Conservation (phyloP, 2,888 invertebrate species). For the Parascotia fuliginaria region DNA sequence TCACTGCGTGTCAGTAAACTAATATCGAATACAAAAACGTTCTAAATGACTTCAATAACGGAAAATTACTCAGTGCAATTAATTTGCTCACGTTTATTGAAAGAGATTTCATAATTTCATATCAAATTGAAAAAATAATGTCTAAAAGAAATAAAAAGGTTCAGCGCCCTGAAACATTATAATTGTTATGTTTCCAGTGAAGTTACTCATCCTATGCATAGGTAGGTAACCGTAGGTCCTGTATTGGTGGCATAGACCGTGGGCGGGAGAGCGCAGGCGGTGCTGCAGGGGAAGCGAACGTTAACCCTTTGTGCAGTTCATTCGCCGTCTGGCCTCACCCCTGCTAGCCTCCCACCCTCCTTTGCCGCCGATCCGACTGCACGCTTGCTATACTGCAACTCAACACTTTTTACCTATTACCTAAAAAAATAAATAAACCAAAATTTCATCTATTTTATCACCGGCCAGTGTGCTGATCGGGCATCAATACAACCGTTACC, state of each 20-base stretch:
- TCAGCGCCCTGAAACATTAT: slow-evolving; percentile 1
- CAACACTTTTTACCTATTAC: slow-evolving; percentile 56
- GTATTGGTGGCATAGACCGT: slow-evolving; percentile 56
- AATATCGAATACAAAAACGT: too few species aligned
- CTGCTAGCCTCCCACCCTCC: slow-evolving; percentile 65
- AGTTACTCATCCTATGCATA: slow-evolving; percentile 40
- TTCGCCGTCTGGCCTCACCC: slow-evolving; percentile 87
- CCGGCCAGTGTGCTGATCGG: too few species aligned
- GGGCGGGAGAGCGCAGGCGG: slow-evolving; percentile 75
- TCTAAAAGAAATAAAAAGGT: not conserved
- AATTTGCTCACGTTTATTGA: too few species aligned
- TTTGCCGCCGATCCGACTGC: slow-evolving; percentile 69
- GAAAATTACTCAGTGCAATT: too few species aligned
- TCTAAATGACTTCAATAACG: too few species aligned
- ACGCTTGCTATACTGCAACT: slow-evolving; percentile 72
- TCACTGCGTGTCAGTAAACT: too few species aligned
- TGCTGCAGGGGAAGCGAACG: slow-evolving; percentile 85
- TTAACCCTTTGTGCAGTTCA: slow-evolving; percentile 87
- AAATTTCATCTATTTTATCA: not conserved
- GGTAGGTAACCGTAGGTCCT: slow-evolving; percentile 41
- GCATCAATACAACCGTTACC: too few species aligned
- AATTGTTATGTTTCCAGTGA: slow-evolving; percentile 25
- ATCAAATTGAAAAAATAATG: too few species aligned
- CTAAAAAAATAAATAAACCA: slow-evolving; percentile 11
- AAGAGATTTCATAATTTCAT: too few species aligned